Evolutionary conservation across 2,888 invertebrate species (phyloP).

Genomic region (Agrilus biguttatus): DNA sequence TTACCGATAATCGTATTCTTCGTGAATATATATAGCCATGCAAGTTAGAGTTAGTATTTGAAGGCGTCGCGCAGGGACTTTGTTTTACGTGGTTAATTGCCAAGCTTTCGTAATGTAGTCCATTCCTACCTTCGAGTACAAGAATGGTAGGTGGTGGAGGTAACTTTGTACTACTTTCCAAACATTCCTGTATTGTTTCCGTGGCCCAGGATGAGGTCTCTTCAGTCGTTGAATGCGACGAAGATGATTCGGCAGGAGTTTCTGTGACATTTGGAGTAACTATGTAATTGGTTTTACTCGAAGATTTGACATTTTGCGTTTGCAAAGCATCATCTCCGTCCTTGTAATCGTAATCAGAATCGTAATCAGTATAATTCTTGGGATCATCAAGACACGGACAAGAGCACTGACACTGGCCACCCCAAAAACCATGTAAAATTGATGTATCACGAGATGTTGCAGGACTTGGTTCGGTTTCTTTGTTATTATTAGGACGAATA

Average conservation of each 20-base stretch:
- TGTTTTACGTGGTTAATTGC: slow-evolving; percentile 11
- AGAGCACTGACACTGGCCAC: slow-evolving; percentile 59
- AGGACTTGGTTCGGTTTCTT: slow-evolving; percentile 6
- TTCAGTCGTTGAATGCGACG: slow-evolving; percentile 7
- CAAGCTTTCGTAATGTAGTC: slow-evolving; percentile 12
- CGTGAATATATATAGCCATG: slow-evolving; percentile 2
- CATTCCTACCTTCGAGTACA: slow-evolving; percentile 64
- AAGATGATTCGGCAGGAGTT: no score
- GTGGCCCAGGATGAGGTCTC: slow-evolving; percentile 10
- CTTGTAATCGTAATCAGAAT: slow-evolving; percentile 5
- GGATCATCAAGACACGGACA: slow-evolving; percentile 50
- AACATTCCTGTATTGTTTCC: slow-evolving; percentile 18
- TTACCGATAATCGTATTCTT: not conserved
- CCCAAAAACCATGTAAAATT: slow-evolving; percentile 27
- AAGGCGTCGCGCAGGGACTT: slow-evolving; percentile 5
- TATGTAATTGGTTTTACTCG: slow-evolving; percentile 11
- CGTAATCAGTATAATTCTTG: slow-evolving; percentile 21
- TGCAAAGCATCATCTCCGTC: slow-evolving; percentile 1
- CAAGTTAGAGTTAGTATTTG: slow-evolving; percentile 1
- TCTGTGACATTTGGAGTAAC: not conserved
- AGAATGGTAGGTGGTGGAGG: slow-evolving; percentile 59
- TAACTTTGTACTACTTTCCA: slow-evolving; percentile 34
- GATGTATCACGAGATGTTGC: slow-evolving; percentile 5
- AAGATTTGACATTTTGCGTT: not conserved
- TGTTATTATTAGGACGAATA: slow-evolving; percentile 18